Percentiles rank a stretch among this genome's conserved stretches.
Conservation (phyloP, 2,797 vertebrate genomes). For the Orestias chungarensis region DNA sequence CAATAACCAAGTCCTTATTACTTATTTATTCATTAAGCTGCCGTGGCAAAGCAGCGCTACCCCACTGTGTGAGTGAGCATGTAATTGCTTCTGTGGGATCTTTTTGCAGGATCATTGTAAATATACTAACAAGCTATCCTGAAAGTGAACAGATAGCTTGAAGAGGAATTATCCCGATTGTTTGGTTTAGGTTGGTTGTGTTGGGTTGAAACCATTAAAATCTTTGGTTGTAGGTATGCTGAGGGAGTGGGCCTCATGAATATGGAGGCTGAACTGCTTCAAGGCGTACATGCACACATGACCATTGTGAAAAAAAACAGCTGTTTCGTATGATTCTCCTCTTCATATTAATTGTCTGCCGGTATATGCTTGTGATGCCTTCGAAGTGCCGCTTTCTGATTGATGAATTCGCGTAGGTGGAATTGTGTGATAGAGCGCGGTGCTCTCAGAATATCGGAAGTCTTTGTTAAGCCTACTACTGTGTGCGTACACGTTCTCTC, state of each 20-base stretch:
- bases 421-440: conserved; percentile 63
- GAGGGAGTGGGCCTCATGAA: conserved; percentile 74
- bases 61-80: conserved; percentile 61
- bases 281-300: conserved; percentile 69
- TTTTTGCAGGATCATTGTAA: conserved; percentile 32
- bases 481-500: conserved; percentile 67
- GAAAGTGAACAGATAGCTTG: conserved; percentile 37
- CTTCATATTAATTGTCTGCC: conserved; percentile 72
- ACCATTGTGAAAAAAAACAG: conserved; percentile 53
- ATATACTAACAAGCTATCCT: conserved; percentile 52
- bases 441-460: conserved; percentile 68
- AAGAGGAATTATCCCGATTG: conserved; percentile 32
- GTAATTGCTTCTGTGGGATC: conserved; percentile 55
- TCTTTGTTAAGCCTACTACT: conserved; percentile 66
- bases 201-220: conserved; percentile 61
- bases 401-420: conserved; percentile 74
- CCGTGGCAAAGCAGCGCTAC: conserved; percentile 56
- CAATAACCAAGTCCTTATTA: conserved; percentile 77
- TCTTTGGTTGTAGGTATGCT: conserved; percentile 59
- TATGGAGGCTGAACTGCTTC: conserved; percentile 77
- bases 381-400: conserved; percentile 60
- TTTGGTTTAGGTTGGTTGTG: conserved; percentile 47
- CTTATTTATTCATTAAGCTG: conserved; percentile 79
- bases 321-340: conserved; percentile 61
- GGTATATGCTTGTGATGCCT: conserved; percentile 56